Conservation (phyloP, 2,113 vertebrate species). For the Corvus hawaiiensis region DNA sequence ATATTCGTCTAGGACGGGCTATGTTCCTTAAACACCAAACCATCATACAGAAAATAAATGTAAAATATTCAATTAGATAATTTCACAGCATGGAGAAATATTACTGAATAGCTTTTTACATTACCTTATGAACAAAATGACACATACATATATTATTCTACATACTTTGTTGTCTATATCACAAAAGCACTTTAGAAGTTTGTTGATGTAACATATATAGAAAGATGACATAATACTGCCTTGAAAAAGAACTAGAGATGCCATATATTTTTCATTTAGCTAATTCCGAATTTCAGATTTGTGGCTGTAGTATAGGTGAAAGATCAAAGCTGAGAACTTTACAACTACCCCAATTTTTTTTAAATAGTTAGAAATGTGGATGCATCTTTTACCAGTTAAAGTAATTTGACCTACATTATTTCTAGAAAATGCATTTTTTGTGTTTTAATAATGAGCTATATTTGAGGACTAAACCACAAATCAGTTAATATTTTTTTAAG, state of each 20-base stretch:
- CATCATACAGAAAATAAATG: neutral
- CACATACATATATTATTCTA: neutral
- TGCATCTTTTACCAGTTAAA: neutral
- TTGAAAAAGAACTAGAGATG: neutral
- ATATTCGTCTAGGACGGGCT: neutral
- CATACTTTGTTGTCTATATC: neutral
- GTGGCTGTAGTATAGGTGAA: neutral
- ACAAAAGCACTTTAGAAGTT: neutral
- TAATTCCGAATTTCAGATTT: neutral
- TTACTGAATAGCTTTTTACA: neutral
- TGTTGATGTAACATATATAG: neutral
- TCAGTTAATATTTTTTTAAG: neutral
- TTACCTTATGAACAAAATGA: neutral
- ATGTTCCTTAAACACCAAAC: neutral
- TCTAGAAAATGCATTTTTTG: neutral
- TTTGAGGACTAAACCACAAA: neutral
- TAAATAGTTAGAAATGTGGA: neutral
- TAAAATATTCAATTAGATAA: neutral
- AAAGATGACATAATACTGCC: neutral
- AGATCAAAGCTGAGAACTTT: neutral
- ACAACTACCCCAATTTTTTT: neutral
- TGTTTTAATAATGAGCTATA: neutral
- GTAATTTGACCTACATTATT: neutral
- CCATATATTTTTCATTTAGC: neutral
- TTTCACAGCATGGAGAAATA: neutral